Base-by-base conservation (phyloP, 2,113 vertebrate genomes). In the Apistogramma diplotaenia region DNA sequence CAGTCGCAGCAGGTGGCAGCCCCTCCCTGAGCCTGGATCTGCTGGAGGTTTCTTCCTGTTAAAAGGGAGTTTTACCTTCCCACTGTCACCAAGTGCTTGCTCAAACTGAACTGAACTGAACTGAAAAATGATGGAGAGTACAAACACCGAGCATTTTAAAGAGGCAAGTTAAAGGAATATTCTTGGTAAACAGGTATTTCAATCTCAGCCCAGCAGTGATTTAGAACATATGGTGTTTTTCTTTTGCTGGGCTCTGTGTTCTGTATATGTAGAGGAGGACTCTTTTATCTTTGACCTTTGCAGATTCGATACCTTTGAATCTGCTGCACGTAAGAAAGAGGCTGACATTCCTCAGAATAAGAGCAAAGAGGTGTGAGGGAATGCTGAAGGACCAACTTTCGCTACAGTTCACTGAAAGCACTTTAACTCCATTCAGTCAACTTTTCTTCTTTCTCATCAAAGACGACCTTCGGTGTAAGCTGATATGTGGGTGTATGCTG, bases 381-480 rank as follows among this genome's bases (percentile, higher is more conserved):
- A 49, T 2, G 62, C 3, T 70, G 43, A 70, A 51, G 6, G 62
- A 29, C 9, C 62, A 70, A 29, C 62, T n/a, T 70, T 23, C 46
- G 27, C 23, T 29, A 70, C 62, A 46, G 9, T 27, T 67, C 61
- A 67, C 62, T 67, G 37, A 46, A 70, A 74, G 8, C 29, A 40
- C 8, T 55, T 79, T 40, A 65, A 58, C 19, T 3, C 11, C n/a
- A 79, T 86, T 85, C 74, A 83, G 89, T 84, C 76, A 16, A 27
- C 13, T 0, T 57, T 51, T 25, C 8, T 35, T 57, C 60, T 35
- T 40, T 25, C n/a, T 21, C 6, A 5, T 10, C 2, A n/a, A 59
- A 54, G 15, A 81, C 73, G 35, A 74, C n/a, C 54, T 46, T 71
- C 8, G 15, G 23, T 15, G 21, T 4, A 46, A 67, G 13, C 31